Base-by-base conservation (phyloP, 1,140 invertebrate genomes). In the Nylanderia fulva region DNA sequence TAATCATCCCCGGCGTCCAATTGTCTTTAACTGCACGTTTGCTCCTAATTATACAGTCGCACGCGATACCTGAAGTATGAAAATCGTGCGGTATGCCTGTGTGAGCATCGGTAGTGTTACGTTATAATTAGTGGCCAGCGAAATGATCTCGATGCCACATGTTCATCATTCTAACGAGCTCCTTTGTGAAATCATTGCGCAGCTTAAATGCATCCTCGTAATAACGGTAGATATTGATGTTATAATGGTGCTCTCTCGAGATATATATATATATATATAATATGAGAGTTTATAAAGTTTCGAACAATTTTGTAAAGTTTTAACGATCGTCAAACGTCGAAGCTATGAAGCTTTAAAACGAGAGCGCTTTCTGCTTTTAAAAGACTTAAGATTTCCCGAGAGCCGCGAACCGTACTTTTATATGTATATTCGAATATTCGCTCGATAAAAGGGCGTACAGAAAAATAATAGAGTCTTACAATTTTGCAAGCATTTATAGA, bases 1-100 rank as follows among this genome's bases (percentile, higher is more conserved):
- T 58, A 82, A 82, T 82, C 64, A 71, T 71, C 64, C 66, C 36
- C 13, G 52, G 64, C 77, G 77, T 82, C 77, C 77, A 82, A 82
- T 82, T 82, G 77, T 82, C 77, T 82, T 82, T 69, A 82, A 60
- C 77, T 82, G 66, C 66, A 60, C 66, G 77, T 82, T 71, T 82
- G 27, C 52, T 58, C 66, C 36, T 72, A 82, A 82, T 82, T 82
- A 71, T 58, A 82, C 71, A 71, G 66, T 27, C 36, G 52, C 77
- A 82, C 54, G 77, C 77, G 77, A 82, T 72, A 36, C 13, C 36
- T 36, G 24, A 82, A 82, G 36, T 71, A 82, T 82, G 77, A 82
- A 82, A 82, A 82, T 82, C 36, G 29, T 33, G 21, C 27, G 13
- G 24, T 42, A 15, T 7, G 24, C 18, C 11, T 42, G 33, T 15